phyloP scores from a whole-genome alignment of 2,113 vertebrate species.

The Pipra filicauda region DNA sequence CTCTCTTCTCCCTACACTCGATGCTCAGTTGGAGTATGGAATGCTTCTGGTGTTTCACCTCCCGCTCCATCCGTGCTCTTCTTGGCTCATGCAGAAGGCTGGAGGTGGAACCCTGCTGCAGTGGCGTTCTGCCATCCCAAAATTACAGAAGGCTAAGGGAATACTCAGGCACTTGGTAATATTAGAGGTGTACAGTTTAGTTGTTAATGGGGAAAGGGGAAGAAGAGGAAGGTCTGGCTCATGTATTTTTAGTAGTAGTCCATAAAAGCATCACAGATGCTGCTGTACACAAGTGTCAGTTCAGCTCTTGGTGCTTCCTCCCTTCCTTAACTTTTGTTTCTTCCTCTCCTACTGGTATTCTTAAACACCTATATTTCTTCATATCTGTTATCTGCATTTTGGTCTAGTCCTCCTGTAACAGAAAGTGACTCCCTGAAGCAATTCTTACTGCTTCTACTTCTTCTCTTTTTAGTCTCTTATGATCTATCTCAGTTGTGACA shows the following conservation, averaged over 20 bases:
- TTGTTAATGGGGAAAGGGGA: background rate
- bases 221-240: background rate
- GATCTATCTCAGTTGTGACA: constrained; percentile 4
- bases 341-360: background rate
- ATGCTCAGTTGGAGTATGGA: rapidly evolving
- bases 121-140: background rate
- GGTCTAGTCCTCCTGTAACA: background rate
- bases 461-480: constrained; percentile 10
- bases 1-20: background rate
- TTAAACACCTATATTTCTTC: constrained; percentile 1
- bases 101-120: background rate
- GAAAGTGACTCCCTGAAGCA: constrained; percentile 12
- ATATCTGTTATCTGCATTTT: background rate
- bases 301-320: background rate
- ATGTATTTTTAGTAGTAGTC: rapidly evolving
- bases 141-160: background rate
- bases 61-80: background rate
- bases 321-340: background rate
- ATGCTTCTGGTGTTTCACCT: background rate
- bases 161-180: background rate
- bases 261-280: background rate
- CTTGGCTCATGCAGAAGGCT: background rate
- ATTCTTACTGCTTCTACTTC: background rate
- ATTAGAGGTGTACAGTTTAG: background rate
- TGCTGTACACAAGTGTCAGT: background rate